Base-by-base conservation (phyloP, 1,140 invertebrate species). In the Camponotus pennsylvanicus region DNA sequence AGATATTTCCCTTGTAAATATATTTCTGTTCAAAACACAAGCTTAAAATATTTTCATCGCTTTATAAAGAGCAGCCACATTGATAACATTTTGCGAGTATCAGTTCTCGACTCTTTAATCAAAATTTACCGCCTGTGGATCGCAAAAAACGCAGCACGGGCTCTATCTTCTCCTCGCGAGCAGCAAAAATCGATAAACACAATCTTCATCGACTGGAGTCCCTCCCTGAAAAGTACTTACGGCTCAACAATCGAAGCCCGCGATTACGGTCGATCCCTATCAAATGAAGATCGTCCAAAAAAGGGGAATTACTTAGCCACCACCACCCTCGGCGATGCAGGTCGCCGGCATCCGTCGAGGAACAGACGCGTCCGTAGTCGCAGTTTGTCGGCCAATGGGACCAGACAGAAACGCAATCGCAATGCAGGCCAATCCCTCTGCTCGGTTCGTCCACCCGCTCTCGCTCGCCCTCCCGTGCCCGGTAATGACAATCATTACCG, bases 401-500 rank as follows among this genome's bases (percentile, higher is more conserved):
- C 88, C 86, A 93, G 92, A 90, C 89, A 89, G 92, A 92, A 92
- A 92, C 90, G 91, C 91, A 92, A 92, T 93, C 91, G 92, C 90
- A 92, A 93, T 91, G 90, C 90, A 92, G 91, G 88, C 91, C 91
- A 92, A 92, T 92, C 91, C 92, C 90, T 88, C 86, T 90, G 82
- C 84, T 86, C 85, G 80, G 82, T 91, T 88, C 88, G 89, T 92
- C 89, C 90, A 91, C 90, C 90, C 90, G 87, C 86, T 89, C 87
- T 84, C 86, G 87, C 90, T 92, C 92, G 89, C 91, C 90, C 90
- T 89, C 89, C 87, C 90, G 89, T 92, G 90, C 92, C 89, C 93
- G 92, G 93, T 94, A 94, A 94, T 94, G 93, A 94, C 92, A 93
- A 93, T 94, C 93, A 94, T 94, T 94, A 94, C 92, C 78, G 90